These are phyloP conservation scores for Thereuonema tuberculata DNA, from an alignment of 1,140 invertebrate species.

Conservation along the genomic window DNA sequence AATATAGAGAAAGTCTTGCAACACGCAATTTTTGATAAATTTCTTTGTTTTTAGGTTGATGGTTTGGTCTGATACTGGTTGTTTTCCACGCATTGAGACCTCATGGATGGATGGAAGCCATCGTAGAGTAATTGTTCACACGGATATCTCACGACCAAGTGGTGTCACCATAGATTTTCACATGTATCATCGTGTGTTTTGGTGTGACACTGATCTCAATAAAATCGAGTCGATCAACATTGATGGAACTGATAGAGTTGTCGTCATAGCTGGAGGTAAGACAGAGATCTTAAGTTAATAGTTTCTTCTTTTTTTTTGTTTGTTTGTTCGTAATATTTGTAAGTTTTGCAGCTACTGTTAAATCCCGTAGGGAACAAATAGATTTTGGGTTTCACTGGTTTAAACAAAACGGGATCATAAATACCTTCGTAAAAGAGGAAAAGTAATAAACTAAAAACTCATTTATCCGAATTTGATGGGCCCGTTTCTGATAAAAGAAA, in stretches of 20 bases:
- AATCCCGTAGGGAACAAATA: no score
- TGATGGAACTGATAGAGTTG: conserved; percentile 62
- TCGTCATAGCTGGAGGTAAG: background rate
- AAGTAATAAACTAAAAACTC: no score
- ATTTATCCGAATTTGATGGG: no score
- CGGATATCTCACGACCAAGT: conserved; percentile 64
- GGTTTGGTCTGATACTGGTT: conserved; percentile 80
- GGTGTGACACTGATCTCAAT: conserved; percentile 89
- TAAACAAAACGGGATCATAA: no score
- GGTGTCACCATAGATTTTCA: conserved; percentile 79
- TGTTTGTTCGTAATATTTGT: no score
- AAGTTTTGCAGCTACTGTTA: no score
- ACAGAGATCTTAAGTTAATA: no score
- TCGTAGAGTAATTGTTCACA: conserved; percentile 59
- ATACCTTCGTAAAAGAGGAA: no score
- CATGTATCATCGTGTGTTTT: conserved; percentile 79
- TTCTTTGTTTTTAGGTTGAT: conserved; percentile 28
- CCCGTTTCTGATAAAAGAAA: no score
- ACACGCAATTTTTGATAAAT: background rate
- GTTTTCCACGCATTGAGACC: conserved; percentile 68
- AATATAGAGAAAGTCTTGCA: background rate
- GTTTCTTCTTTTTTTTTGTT: no score
- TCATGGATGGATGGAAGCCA: conserved; percentile 93
- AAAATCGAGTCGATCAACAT: conserved; percentile 75
- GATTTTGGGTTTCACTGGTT: no score